These are phyloP conservation scores for Tauraco hartlaubi DNA, from an alignment of 2,797 vertebrate genomes.

Conservation along the genomic window DNA sequence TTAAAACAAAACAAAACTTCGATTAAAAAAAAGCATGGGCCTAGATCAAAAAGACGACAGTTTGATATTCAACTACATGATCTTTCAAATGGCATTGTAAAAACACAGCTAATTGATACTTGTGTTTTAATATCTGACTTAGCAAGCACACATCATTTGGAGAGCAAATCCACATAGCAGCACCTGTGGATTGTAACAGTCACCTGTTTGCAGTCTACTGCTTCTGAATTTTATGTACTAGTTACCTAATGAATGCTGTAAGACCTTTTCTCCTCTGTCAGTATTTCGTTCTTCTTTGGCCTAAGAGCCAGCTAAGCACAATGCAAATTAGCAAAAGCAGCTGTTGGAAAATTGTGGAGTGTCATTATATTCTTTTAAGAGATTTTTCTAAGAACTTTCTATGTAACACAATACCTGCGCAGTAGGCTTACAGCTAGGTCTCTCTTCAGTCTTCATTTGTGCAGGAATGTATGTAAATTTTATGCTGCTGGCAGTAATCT, in stretches of 20 bases:
- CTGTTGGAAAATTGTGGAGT: neutral
- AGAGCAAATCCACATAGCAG: neutral
- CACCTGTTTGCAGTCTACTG: neutral
- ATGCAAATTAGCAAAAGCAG: constrained; percentile 1
- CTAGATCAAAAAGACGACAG: neutral
- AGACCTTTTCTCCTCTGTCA: neutral
- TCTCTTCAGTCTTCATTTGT: neutral
- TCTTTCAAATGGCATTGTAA: neutral
- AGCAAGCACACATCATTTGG: neutral
- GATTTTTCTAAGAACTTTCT: neutral
- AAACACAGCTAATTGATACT: neutral
- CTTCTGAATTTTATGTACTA: neutral
- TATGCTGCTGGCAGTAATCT: constrained; percentile 2
- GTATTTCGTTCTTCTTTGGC: neutral
- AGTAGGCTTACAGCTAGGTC: neutral
- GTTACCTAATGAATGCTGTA: neutral
- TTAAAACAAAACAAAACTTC: neutral
- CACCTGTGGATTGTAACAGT: neutral
- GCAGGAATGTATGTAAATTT: neutral
- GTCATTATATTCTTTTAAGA: too few relatives aligned
- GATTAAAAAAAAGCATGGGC: neutral
- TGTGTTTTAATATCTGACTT: neutral
- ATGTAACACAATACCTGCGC: neutral
- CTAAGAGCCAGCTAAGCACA: neutral
- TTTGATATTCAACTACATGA: neutral